These are phyloP conservation scores for Pedionomus torquatus DNA, from an alignment of 2,113 vertebrate species.

Conservation along the genomic window DNA sequence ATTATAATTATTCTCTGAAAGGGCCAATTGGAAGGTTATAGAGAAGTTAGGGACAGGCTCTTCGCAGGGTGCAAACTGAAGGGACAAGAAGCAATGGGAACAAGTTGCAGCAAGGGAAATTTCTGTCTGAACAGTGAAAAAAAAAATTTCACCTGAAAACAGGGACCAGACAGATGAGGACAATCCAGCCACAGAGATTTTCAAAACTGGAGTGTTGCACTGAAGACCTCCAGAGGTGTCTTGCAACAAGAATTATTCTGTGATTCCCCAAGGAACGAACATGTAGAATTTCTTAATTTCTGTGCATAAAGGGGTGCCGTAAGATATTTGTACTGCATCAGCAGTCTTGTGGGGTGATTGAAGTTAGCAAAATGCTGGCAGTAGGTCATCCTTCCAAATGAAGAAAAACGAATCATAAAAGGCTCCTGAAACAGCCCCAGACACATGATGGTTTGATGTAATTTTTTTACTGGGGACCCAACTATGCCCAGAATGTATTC, in stretches of 20 bases:
- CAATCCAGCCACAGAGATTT: neutral
- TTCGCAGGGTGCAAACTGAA: neutral
- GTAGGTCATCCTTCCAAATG: neutral
- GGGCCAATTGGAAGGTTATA: neutral
- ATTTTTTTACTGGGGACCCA: neutral
- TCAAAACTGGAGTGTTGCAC: neutral
- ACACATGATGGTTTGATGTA: too few relatives aligned
- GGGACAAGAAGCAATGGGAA: neutral
- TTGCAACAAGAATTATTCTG: neutral
- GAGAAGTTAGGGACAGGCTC: neutral
- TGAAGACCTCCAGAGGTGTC: neutral
- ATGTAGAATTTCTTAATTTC: neutral
- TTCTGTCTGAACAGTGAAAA: neutral
- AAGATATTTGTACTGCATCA: fast-evolving
- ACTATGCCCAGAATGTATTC: neutral
- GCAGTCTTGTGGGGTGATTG: neutral
- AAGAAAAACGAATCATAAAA: neutral
- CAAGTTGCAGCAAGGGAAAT: neutral
- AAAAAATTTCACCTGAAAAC: neutral
- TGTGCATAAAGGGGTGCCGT: fast-evolving
- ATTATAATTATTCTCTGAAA: neutral
- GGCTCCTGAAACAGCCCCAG: neutral
- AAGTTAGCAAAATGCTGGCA: neutral
- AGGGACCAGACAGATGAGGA: neutral
- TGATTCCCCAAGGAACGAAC: neutral